phyloP scores from a whole-genome alignment of 2,113 vertebrate genomes.

The Cyprinus carpio region DNA sequence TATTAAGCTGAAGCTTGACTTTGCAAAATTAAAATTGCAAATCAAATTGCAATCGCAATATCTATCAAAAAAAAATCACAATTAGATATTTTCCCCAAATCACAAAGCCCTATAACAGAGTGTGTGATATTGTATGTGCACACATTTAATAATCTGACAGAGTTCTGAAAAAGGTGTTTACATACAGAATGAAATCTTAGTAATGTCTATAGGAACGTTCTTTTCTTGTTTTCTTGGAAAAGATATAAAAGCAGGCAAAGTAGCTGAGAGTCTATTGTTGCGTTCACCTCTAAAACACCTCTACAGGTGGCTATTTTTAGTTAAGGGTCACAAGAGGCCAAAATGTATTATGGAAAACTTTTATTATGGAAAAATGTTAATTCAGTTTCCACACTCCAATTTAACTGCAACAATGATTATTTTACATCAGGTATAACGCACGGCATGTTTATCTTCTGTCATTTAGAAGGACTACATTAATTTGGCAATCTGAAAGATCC shows the following conservation, averaged over 20 bases:
- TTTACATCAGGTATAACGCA: no score
- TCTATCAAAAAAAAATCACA: no score
- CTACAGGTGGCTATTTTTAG: slow-evolving; percentile 1
- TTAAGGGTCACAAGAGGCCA: not conserved
- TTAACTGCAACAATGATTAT: not conserved
- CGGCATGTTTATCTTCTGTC: no score
- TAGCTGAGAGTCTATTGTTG: not conserved
- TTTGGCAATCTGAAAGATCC: not conserved
- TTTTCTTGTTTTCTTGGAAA: not conserved
- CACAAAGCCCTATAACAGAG: no score
- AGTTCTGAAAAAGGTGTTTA: not conserved
- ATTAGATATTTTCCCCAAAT: no score
- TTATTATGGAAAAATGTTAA: not conserved
- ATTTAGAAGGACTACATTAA: not conserved
- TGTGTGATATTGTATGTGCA: not conserved
- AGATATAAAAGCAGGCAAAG: not conserved
- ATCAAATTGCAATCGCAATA: no score
- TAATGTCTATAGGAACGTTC: not conserved
- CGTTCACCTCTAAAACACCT: not conserved
- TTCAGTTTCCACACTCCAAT: not conserved
- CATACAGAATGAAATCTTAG: not conserved
- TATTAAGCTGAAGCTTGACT: no score
- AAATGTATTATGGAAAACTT: not conserved
- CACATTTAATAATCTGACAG: not conserved
- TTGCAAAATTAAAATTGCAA: no score